Percentiles rank a stretch among this genome's conserved stretches.
Evolutionary conservation across 2,113 vertebrate species (phyloP).

Genomic region (Bagarius yarrelli): DNA sequence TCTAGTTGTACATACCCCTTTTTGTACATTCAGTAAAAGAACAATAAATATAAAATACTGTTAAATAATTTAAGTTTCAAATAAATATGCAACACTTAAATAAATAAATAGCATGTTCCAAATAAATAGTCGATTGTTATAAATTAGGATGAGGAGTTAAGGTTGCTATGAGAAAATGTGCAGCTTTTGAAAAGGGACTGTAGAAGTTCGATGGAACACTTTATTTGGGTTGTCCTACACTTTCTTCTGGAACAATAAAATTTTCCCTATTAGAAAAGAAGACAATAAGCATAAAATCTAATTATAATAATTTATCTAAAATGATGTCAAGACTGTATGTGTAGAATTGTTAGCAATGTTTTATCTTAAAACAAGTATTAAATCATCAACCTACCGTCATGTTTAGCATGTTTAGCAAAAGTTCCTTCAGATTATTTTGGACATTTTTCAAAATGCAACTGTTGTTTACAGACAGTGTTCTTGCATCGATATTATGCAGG

Average conservation of each 20-base stretch:
- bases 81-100: slow-evolving; percentile 22
- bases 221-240: rapidly evolving
- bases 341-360: too few relatives aligned
- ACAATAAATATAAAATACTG: neutral
- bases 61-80: slow-evolving; percentile 14
- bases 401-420: rapidly evolving
- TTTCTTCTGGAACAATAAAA: rapidly evolving
- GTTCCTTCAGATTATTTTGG: neutral
- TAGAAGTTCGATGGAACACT: neutral
- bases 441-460: rapidly evolving
- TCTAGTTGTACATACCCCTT: neutral
- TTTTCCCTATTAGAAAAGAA: neutral
- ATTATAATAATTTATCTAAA: neutral
- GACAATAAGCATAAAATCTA: neutral
- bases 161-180: neutral
- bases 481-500: neutral
- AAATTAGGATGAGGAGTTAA: neutral
- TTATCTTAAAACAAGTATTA: neutral
- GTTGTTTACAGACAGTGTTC: rapidly evolving
- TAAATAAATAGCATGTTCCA: slow-evolving; percentile 24
- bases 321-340: neutral
- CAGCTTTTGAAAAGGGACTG: neutral
- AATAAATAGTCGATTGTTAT: slow-evolving; percentile 28
- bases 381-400: neutral
- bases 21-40: neutral